phyloP scores from a whole-genome alignment of 2,113 vertebrate species.

The Tor tambroides region DNA sequence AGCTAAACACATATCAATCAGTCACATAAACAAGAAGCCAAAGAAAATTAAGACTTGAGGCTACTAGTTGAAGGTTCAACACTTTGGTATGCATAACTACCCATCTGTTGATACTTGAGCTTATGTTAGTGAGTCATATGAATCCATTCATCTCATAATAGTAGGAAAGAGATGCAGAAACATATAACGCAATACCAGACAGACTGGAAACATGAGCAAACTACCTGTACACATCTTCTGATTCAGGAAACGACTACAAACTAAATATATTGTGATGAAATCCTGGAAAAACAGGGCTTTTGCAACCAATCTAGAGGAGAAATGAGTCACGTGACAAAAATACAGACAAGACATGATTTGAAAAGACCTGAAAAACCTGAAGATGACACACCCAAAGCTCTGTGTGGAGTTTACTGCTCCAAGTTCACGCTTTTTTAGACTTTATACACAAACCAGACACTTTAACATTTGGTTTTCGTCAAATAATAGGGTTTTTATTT shows the following conservation, averaged over 20 bases:
- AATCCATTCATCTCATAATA: not conserved
- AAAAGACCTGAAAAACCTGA: slow-evolving; percentile 20
- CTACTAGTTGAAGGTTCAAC: not conserved
- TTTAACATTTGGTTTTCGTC: not conserved
- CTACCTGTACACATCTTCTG: not conserved
- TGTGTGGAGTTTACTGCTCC: not conserved
- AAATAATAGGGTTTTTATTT: not conserved
- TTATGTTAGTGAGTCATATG: not conserved
- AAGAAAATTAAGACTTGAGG: not conserved
- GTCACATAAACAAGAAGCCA: not conserved
- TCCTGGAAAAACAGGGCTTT: not conserved
- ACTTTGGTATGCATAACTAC: not conserved
- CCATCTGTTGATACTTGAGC: slow-evolving; percentile 1
- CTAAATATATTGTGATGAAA: not conserved
- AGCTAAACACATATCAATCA: not conserved
- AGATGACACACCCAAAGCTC: not conserved
- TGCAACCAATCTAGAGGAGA: slow-evolving; percentile 10
- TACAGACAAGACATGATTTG: slow-evolving; percentile 16
- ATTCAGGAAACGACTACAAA: not conserved
- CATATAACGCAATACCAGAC: not conserved
- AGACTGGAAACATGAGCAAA: not conserved
- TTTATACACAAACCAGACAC: not conserved
- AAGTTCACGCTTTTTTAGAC: not conserved
- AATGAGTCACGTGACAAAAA: slow-evolving; percentile 48
- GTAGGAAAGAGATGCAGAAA: not conserved